Base-by-base conservation (phyloP, 2,888 invertebrate species). In the Holacanthella duospinosa region DNA sequence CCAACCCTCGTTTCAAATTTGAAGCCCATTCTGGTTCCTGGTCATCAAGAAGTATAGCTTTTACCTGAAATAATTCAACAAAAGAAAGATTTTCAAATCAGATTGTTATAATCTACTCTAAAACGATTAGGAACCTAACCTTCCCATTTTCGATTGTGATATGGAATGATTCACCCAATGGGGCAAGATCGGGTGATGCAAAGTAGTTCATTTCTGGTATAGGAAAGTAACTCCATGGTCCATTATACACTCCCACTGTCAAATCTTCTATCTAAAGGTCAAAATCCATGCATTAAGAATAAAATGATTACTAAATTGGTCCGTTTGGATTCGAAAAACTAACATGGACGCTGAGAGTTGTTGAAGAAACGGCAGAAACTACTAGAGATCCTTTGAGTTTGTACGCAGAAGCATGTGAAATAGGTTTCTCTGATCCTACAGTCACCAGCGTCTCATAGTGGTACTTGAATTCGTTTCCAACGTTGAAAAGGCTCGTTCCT, bases 21-120 rank as follows among this genome's bases (percentile, higher is more conserved):
- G 71, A 70, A 1, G 71, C 73, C 69, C 67, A 73, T 63, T 73
- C 73, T n/a, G 70, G 70, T 53, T 73, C 73, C 67, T 69, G 69
- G 54, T 73, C 73, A 44, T 73, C 71, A 69, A 73, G 69, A n/a
- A 68, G 54, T n/a, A 71, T 54, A 9, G 66, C 62, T 61, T 73
- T 72, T 44, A 72, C 71, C 72, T 72, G 36, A 12, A 66, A 25
- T 28, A 6, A 26, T 55, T 27, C n/a, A 3, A 26, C 9, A 55
- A 55, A 19, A 19, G 55, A 26, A 55, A 55, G 27, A 26, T 6
- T 4, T 55, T 16, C 12, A n/a, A 48, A n/a, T 9, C 48, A 48
- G 21, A n/a, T 48, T 9, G 4, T n/a, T n/a, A 48, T 48, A n/a
- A n/a, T n/a, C n/a, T n/a, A n/a, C n/a, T n/a, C n/a, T n/a, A n/a